Percentiles rank a stretch among this genome's conserved stretches.
Conservation (phyloP, 2,888 invertebrate genomes). For the Cheilosia grossa region DNA sequence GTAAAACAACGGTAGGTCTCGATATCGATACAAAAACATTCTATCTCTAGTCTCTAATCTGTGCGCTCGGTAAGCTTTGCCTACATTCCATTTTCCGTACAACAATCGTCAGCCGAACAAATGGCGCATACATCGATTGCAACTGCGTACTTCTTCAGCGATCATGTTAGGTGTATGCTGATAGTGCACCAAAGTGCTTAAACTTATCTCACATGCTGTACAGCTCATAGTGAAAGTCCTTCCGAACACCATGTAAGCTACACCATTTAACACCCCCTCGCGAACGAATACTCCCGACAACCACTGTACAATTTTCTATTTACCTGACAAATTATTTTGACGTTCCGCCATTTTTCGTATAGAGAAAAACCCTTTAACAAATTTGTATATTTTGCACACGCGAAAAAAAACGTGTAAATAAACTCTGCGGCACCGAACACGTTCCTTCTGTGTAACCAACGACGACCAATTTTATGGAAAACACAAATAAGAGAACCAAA, state of each 20-base stretch:
- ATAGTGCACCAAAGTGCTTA: too few relatives aligned
- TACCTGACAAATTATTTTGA: slow-evolving; percentile 81
- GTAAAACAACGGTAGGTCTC: too few relatives aligned
- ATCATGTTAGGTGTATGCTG: too few relatives aligned
- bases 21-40: too few relatives aligned
- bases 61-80: too few relatives aligned
- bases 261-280: neutral
- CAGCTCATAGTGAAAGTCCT: neutral
- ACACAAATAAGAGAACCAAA: slow-evolving; percentile 51
- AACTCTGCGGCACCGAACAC: slow-evolving; percentile 42
- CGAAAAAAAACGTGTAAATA: slow-evolving; percentile 68
- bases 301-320: slow-evolving; percentile 64
- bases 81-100: too few relatives aligned
- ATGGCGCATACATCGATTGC: too few relatives aligned
- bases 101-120: too few relatives aligned
- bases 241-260: neutral
- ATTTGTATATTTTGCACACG: slow-evolving; percentile 51
- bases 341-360: slow-evolving; percentile 81
- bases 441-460: slow-evolving; percentile 54
- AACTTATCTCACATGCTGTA: too few relatives aligned
- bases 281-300: slow-evolving; percentile 30
- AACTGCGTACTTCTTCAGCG: too few relatives aligned
- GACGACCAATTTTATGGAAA: slow-evolving; percentile 59
- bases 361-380: slow-evolving; percentile 35
- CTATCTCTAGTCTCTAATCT: too few relatives aligned